A percentile compares a stretch with the other conserved stretches of the same genome.
These are phyloP conservation scores for Typhlichthys eigenmanni DNA, from an alignment of 2,797 vertebrate genomes.

Conservation along the genomic window DNA sequence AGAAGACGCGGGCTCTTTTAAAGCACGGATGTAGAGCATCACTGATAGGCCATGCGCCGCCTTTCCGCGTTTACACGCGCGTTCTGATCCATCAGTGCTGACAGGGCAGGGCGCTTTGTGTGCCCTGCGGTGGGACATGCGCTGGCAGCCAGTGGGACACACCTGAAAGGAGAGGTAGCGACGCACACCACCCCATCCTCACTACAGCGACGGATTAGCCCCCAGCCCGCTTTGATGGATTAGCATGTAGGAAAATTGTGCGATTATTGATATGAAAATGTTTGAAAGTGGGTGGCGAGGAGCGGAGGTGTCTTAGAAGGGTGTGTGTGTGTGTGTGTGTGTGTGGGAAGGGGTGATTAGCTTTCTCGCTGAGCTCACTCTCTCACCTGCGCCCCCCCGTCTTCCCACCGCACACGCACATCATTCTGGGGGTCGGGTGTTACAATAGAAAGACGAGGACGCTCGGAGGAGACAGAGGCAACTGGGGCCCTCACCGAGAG, in stretches of 20 bases:
- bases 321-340: slow-evolving; percentile 48
- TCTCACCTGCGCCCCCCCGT: slow-evolving; percentile 76
- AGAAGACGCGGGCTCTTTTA: slow-evolving; percentile 72
- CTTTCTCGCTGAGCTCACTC: slow-evolving; percentile 54
- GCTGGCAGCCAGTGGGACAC: slow-evolving; percentile 88
- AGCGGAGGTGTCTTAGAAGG: slow-evolving; percentile 32
- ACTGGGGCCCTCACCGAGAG: slow-evolving; percentile 76
- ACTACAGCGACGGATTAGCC: slow-evolving; percentile 86
- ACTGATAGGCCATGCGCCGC: slow-evolving; percentile 84
- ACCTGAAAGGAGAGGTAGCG: slow-evolving; percentile 85
- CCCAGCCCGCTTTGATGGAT: slow-evolving; percentile 96
- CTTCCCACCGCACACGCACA: slow-evolving; percentile 38
- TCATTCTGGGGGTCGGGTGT: slow-evolving; percentile 66
- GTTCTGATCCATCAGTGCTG: slow-evolving; percentile 94
- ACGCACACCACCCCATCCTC: slow-evolving; percentile 44
- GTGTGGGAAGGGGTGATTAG: slow-evolving; percentile 57
- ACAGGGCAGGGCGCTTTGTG: slow-evolving; percentile 91
- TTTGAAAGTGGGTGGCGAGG: slow-evolving; percentile 65
- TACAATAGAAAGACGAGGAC: slow-evolving; percentile 87
- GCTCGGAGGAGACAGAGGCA: slow-evolving; percentile 68
- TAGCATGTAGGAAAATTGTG: slow-evolving; percentile 98
- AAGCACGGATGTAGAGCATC: slow-evolving; percentile 80
- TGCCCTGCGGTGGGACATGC: slow-evolving; percentile 88
- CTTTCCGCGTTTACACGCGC: slow-evolving; percentile 82
- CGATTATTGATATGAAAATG: slow-evolving; percentile 99